Conservation (phyloP, 2,888 invertebrate species). For the Phlogophora meticulosa region DNA sequence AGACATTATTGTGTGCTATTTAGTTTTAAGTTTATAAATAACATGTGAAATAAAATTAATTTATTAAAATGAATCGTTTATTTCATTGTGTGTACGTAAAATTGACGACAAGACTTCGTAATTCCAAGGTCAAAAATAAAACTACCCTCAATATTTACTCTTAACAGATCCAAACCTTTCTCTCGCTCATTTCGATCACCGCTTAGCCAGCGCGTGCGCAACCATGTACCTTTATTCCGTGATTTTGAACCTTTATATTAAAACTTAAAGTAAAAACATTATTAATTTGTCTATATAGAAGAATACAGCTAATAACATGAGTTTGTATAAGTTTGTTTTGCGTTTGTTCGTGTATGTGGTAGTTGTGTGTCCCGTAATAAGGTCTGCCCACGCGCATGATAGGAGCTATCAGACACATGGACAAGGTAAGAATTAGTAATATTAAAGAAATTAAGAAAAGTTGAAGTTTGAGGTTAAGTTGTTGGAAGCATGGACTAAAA, state of each 20-base stretch:
- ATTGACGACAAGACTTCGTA: not conserved
- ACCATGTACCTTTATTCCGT: conserved; percentile 21
- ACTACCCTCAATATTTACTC: conserved; percentile 26
- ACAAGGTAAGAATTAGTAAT: conserved; percentile 45
- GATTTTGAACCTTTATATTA: conserved; percentile 1
- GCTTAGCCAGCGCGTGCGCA: conserved; percentile 29
- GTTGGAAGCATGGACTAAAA: no score
- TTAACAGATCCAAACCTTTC: not conserved
- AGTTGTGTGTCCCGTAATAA: conserved; percentile 70
- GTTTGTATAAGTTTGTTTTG: conserved; percentile 36
- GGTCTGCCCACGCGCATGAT: conserved; percentile 51
- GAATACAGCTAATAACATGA: conserved; percentile 25
- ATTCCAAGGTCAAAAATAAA: not conserved
- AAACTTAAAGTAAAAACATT: not conserved
- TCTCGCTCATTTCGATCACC: conserved; percentile 48
- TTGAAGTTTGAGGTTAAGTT: no score
- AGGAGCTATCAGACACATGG: conserved; percentile 27
- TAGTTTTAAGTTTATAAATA: not conserved
- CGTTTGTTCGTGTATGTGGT: conserved; percentile 73
- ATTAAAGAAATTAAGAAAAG: not conserved
- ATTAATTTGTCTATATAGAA: not conserved
- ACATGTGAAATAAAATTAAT: conserved; percentile 13
- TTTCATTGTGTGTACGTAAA: conserved; percentile 7
- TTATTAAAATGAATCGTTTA: not conserved
- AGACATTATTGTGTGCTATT: not conserved